phyloP scores from a whole-genome alignment of 2,797 vertebrate genomes.

The Pantherophis vulpinus region DNA sequence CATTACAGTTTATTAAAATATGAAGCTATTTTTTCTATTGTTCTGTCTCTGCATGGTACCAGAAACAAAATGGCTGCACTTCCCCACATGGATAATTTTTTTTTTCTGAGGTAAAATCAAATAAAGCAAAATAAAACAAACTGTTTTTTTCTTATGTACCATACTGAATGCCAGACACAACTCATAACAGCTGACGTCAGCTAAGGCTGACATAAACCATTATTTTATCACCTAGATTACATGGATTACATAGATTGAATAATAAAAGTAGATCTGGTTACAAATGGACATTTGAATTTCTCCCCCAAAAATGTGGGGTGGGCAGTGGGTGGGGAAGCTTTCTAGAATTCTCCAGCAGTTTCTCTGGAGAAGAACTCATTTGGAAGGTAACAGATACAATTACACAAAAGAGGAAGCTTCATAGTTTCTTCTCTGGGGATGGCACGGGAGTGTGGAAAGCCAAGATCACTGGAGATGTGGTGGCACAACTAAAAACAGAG shows the following conservation, averaged over 20 bases:
- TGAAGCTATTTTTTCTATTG: not conserved
- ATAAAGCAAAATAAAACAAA: not conserved
- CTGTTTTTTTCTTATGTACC: no score
- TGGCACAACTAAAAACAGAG: not conserved
- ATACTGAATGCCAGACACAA: not conserved
- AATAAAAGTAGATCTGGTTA: not conserved
- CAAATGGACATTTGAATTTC: not conserved
- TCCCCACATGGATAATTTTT: not conserved
- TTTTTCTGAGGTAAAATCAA: not conserved
- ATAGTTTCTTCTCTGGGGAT: not conserved
- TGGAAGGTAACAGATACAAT: not conserved
- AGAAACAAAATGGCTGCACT: not conserved
- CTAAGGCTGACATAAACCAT: not conserved
- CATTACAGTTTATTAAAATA: not conserved
- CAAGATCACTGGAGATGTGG: not conserved
- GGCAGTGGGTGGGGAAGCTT: rapidly evolving
- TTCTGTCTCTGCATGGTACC: not conserved
- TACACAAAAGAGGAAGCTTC: not conserved
- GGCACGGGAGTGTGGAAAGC: not conserved
- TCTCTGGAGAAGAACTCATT: not conserved
- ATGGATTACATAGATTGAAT: not conserved
- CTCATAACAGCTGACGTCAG: not conserved
- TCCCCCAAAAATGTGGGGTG: not conserved
- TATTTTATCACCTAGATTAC: not conserved
- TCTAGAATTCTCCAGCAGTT: not conserved